These are phyloP conservation scores for Drosophila melanocephala DNA, from an alignment of 2,888 invertebrate species.

Conservation along the genomic window DNA sequence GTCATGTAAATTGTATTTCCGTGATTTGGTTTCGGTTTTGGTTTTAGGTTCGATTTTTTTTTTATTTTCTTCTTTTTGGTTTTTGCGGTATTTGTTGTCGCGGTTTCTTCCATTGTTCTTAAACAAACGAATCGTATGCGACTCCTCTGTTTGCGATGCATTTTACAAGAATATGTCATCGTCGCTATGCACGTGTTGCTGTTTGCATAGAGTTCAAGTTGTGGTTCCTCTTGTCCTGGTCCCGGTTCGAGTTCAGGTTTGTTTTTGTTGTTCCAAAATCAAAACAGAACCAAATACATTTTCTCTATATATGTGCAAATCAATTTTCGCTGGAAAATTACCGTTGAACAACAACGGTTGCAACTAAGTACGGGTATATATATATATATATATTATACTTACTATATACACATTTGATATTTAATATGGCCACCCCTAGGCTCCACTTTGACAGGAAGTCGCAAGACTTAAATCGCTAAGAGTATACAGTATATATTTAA, in stretches of 20 bases:
- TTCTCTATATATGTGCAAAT: not conserved
- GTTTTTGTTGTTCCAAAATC: not conserved
- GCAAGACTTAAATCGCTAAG: constrained; percentile 7
- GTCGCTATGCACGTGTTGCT: constrained; percentile 44
- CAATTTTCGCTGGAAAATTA: constrained; percentile 39
- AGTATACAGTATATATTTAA: constrained; percentile 1
- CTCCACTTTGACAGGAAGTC: constrained; percentile 55
- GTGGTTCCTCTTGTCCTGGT: not conserved
- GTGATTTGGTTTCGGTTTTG: constrained; percentile 51
- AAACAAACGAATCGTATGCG: constrained; percentile 54
- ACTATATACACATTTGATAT: constrained; percentile 31
- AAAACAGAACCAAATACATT: not conserved
- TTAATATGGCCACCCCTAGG: constrained; percentile 36
- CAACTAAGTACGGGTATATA: not conserved
- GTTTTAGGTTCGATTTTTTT: constrained; percentile 17
- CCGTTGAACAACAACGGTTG: constrained; percentile 28
- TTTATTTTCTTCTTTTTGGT: constrained; percentile 8
- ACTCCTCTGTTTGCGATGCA: constrained; percentile 60
- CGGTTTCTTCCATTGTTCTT: constrained; percentile 68
- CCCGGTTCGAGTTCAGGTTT: not conserved
- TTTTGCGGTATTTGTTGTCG: constrained; percentile 76
- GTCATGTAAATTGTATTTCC: constrained; percentile 54
- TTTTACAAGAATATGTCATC: constrained; percentile 63
- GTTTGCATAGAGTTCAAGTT: constrained; percentile 41
- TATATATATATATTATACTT: not conserved